Base-by-base conservation (phyloP, 2,113 vertebrate genomes). In the Azemiops feae region DNA sequence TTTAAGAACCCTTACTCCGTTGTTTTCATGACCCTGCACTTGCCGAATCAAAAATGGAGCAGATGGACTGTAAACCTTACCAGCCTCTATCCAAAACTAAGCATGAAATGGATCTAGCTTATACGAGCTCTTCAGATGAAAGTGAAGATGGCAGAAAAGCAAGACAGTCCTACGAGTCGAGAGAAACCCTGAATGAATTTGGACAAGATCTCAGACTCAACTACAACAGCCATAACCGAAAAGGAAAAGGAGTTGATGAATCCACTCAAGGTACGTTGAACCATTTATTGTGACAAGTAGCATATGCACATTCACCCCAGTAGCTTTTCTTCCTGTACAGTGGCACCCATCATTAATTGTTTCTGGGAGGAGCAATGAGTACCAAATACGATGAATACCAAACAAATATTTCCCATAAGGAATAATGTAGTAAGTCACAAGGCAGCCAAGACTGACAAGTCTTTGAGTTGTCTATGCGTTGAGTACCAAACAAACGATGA, bases 1-100 rank as follows among this genome's bases (percentile, higher is more conserved):
- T 94, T 96, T 97, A 95, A 97, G 95, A 95, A 95, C 85, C 94
- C 97, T 96, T 95, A 95, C 95, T 95, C 97, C 92, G 95, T 97
- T 97, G 96, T 98, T 97, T 98, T 98, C 98, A 98, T 98, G 98
- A 97, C 95, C 97, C 92, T 97, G 96, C 97, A 74, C 94, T 96
- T 97, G 5, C 96, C 97, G 97, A 93, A 93, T 95, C 95, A 98
- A 98, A 97, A 96, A 99, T 99, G 99, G 99, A 99, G 97, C 99
- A 99, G 97, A 99, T 99, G 97, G 99, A 99, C 98, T 99, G 98
- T 96, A 99, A 99, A 98, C 99, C 99, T 94, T 99, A 99, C 97
- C 99, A 99, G 96, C 99, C 99, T 39, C 97, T 99, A 96, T 98
- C 99, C 27, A 99, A 99, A 97, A 98, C 98, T 30, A 99, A 98